Percentiles rank a stretch among this genome's conserved stretches.
These are phyloP conservation scores for Ursus arctos DNA, from an alignment of 2,113 vertebrate genomes.

Conservation along the genomic window DNA sequence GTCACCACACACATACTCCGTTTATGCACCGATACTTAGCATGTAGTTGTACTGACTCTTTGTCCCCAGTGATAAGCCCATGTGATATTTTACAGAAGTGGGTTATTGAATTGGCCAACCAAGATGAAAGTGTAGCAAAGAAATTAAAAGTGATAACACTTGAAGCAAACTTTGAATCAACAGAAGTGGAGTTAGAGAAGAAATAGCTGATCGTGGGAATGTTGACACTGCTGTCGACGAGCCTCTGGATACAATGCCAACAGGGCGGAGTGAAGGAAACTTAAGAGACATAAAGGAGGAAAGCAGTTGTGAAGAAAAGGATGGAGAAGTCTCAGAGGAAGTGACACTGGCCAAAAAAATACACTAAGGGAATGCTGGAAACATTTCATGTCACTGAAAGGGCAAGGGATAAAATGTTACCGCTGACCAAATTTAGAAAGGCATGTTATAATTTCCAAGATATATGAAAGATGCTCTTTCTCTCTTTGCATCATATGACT, in stretches of 20 bases:
- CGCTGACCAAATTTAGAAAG: background rate
- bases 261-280: background rate
- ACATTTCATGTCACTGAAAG: background rate
- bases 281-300: background rate
- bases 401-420: background rate
- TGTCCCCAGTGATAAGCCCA: background rate
- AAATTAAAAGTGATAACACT: no score
- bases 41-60: background rate
- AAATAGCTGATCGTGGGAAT: background rate
- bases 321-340: background rate
- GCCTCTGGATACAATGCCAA: background rate
- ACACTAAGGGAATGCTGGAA: background rate
- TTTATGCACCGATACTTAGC: background rate
- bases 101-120: background rate
- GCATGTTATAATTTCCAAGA: background rate
- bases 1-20: background rate
- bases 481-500: background rate
- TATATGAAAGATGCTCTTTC: background rate
- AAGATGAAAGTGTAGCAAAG: background rate
- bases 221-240: background rate
- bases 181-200: background rate
- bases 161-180: no score
- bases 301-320: background rate
- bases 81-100: background rate
- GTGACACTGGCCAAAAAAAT: background rate